Conservation (phyloP, 2,113 vertebrate species). For the Protomyctophum bolini region DNA sequence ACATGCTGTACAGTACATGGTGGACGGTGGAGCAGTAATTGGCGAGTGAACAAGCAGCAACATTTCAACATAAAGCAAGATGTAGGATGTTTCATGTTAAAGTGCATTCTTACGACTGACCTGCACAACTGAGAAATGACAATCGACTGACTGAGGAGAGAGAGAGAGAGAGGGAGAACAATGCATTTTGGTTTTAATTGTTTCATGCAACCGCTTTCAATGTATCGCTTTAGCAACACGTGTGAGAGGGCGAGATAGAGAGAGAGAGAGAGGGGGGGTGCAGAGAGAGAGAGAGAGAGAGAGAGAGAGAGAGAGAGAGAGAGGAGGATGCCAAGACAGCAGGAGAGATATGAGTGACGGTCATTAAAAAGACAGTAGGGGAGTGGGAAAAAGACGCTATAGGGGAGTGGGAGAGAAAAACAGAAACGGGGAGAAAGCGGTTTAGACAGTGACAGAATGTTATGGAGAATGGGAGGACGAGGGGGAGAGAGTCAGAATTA, state of each 20-base stretch:
- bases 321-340: constrained; percentile 26
- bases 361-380: not conserved
- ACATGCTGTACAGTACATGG: not conserved
- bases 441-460: not conserved
- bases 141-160: no score
- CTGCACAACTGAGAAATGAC: no score
- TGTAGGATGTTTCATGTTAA: constrained; percentile 50
- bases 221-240: no score
- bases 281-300: not conserved
- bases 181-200: no score
- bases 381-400: not conserved
- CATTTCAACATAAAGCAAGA: constrained; percentile 26
- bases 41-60: not conserved
- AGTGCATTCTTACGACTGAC: not conserved
- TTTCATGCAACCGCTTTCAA: no score
- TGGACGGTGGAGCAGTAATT: not conserved
- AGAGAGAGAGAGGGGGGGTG: not conserved
- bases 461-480: not conserved
- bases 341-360: not conserved
- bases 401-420: not conserved
- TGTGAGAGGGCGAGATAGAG: not conserved
- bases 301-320: not conserved
- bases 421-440: not conserved
- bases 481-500: not conserved
- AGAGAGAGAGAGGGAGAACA: no score